Base-by-base conservation (phyloP, 2,113 vertebrate species). In the Ochotona curzoniae region DNA sequence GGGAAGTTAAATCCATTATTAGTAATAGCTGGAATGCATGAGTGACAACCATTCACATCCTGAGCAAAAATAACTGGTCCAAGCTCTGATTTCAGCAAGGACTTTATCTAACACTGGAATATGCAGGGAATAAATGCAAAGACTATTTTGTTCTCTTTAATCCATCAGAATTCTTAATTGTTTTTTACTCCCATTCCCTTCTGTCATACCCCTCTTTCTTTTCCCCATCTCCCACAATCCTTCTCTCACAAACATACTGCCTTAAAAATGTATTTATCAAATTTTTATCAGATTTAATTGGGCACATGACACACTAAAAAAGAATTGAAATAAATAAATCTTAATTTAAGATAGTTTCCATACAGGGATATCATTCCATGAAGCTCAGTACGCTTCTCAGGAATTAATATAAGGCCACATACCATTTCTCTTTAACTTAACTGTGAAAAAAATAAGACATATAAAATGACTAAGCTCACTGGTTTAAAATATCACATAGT, bases 281-380 rank as follows among this genome's bases (percentile, higher is more conserved):
- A 17, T 57, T 73, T 20, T 57, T 67, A 70, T 57, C n/a, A 90
- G n/a, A 54, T 73, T 88, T 96, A 78, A 82, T 11, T 38, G 21
- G 63, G 61, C 44, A 92, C 85, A 64, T 75, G 12, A 15, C 23
- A 60, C 18, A 76, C 17, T 80, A 13, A 47, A 86, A 49, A 61
- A 35, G 38, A 44, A 44, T 44, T 44, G n/a, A n/a, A n/a, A n/a
- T 44, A 44, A 44, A 44, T 44, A 44, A 44, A 44, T 44, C 6
- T 44, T 44, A 44, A 44, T 44, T 44, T 44, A 85, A 96, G 81
- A 81, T 75, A 7, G 71, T 85, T 87, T 75, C 11, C 92, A 5
- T 63, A 71, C 54, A 92, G 21, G 2, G 28, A 83, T n/a, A 2
- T 9, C 30, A 84, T 66, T 75, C 30, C 2, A 84, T 73, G 17